Evolutionary conservation across 2,797 vertebrate species (phyloP), one percentile per base, ranked within the genome.

Genomic region (Smutsia gigantea): DNA sequence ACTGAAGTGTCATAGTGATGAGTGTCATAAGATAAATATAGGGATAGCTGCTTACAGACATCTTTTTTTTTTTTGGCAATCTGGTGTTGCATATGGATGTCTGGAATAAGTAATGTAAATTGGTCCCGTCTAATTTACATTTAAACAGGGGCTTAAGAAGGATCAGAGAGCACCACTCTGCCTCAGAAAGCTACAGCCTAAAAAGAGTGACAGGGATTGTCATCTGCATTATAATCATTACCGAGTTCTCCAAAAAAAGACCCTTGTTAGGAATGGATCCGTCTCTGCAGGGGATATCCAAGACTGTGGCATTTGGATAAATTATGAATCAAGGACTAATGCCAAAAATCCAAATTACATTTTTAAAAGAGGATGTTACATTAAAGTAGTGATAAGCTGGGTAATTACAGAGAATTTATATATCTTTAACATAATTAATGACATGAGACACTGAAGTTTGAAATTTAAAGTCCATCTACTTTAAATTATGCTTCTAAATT

Each of bases 401-500:
- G 74, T 96, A 97, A 98, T 98, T 98, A 97, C 92, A 98, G 93
- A 97, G 96, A 98, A 97, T 97, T 97, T 95, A 37, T 93, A 71
- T 95, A 97, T 96, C 94, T 98, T 98, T 77, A 97, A 97, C 96
- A 96, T 97, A 98, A 98, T 98, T 98, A 98, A 97, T 97, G 97
- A 53, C 39, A 37, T 93, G 96, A 95, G 97, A 97, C 96, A 96
- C 66, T 29, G 25, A 93, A 94, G 75, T 96, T 98, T 96, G 87
- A 94, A 96, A 98, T 95, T 90, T 87, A 81, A 93, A 97, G 98
- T 98, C 72, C 49, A 93, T 98, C 75, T 94, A 94, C 95, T 98
- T 98, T 93, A 98, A 98, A 97, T 98, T 97, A 94, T 77, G 34
- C 74, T 95, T 98, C 93, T 39, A 90, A 97, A 98, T 98, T 98